Conservation (phyloP, 2,113 vertebrate species). For the Lepus americanus region DNA sequence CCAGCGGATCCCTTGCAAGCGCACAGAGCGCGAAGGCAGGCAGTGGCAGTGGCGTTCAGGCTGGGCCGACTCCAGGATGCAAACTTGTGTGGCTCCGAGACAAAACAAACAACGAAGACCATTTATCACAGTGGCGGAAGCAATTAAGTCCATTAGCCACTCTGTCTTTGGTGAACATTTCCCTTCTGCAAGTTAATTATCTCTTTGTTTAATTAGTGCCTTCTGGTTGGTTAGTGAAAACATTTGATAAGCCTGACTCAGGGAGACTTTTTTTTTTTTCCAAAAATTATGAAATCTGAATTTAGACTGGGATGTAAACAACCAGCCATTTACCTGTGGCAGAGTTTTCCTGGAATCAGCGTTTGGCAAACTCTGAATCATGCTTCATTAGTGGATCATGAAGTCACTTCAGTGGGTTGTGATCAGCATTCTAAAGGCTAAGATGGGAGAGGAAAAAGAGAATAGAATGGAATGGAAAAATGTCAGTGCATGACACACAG, state of each 20-base stretch:
- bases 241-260: constrained; percentile 38
- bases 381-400: constrained; percentile 25
- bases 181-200: background rate
- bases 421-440: background rate
- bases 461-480: background rate
- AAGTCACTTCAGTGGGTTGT: constrained; percentile 39
- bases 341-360: constrained; percentile 27
- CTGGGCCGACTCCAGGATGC: background rate
- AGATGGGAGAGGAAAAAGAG: background rate
- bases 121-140: background rate
- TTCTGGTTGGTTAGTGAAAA: constrained; percentile 58
- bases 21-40: background rate
- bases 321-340: constrained; percentile 29
- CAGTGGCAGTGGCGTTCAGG: background rate
- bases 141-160: background rate
- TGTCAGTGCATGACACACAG: background rate
- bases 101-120: background rate
- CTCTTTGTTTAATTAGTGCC: constrained; percentile 22
- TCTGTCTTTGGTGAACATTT: constrained; percentile 26
- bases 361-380: constrained; percentile 61
- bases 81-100: background rate
- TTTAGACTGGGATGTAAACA: constrained; percentile 51
- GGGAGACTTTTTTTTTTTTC: background rate
- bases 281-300: constrained; percentile 55
- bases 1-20: background rate